phyloP scores from a whole-genome alignment of 2,113 vertebrate species.

The Nymphicus hollandicus region DNA sequence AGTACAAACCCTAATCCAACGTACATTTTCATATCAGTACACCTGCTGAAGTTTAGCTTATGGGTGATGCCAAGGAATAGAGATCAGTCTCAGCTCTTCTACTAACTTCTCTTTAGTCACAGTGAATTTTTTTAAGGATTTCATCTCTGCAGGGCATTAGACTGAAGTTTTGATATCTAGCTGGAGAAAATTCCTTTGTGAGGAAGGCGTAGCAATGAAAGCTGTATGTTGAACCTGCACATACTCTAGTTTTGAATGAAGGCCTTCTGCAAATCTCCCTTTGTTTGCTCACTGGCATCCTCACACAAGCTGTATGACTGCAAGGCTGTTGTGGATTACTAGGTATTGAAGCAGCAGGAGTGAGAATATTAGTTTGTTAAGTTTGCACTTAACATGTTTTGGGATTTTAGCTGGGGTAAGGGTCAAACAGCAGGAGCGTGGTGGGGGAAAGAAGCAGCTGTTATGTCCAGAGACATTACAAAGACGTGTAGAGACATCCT shows the following conservation, averaged over 20 bases:
- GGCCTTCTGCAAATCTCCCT: not conserved
- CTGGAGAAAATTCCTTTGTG: not conserved
- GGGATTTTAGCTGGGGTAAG: not conserved
- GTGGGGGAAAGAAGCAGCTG: not conserved
- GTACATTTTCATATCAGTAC: not conserved
- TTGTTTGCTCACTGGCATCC: not conserved
- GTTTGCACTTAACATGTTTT: not conserved
- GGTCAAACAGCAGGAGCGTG: not conserved
- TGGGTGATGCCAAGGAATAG: not conserved
- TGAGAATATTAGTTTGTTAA: not conserved
- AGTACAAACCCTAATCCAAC: not conserved
- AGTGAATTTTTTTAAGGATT: not conserved
- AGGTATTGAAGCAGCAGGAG: not conserved
- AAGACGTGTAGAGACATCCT: not conserved
- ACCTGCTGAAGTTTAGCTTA: not conserved
- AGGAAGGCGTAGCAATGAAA: not conserved
- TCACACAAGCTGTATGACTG: not conserved
- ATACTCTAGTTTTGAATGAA: not conserved
- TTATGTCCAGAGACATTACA: not conserved
- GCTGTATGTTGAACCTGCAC: not conserved
- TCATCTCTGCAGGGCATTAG: not conserved
- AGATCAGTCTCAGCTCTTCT: not conserved
- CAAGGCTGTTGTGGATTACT: not conserved
- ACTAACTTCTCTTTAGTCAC: not conserved
- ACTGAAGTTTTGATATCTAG: not conserved